phyloP scores from a whole-genome alignment of 2,888 invertebrate genomes.

The Eupithecia insigniata region DNA sequence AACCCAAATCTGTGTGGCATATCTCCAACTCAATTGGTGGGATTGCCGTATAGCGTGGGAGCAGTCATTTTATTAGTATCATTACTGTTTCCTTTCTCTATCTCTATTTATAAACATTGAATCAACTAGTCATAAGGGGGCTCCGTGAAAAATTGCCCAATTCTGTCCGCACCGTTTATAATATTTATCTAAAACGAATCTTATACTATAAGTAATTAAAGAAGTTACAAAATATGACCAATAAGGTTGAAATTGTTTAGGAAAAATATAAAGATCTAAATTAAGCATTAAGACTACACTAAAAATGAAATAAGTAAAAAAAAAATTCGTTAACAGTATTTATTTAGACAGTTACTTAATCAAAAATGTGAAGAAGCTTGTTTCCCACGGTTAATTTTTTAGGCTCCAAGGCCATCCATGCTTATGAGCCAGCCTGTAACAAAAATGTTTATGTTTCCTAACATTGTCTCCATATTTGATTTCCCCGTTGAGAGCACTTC shows the following conservation, averaged over 20 bases:
- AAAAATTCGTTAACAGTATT: no score
- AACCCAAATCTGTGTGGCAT: conserved; percentile 34
- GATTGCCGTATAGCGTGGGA: conserved; percentile 28
- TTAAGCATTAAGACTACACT: no score
- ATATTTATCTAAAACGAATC: no score
- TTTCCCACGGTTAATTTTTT: background rate
- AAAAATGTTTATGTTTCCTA: background rate
- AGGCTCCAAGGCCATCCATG: background rate
- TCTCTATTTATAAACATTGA: conserved; percentile 35
- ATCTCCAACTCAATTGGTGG: conserved; percentile 28
- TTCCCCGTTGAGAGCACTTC: background rate
- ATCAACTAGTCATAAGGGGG: conserved; percentile 8
- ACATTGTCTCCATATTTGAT: background rate
- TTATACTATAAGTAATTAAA: no score
- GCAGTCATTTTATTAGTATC: conserved; percentile 29
- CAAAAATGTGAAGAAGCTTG: background rate
- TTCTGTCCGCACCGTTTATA: no score
- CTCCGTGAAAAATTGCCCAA: no score
- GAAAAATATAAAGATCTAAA: no score
- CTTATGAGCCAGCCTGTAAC: background rate
- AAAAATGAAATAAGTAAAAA: no score
- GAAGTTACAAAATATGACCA: no score
- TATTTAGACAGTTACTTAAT: background rate
- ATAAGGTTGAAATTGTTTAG: no score
- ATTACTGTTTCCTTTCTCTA: conserved; percentile 33